Evolutionary conservation across 2,888 invertebrate species (phyloP).

Genomic region (Drosophila infuscata): DNA sequence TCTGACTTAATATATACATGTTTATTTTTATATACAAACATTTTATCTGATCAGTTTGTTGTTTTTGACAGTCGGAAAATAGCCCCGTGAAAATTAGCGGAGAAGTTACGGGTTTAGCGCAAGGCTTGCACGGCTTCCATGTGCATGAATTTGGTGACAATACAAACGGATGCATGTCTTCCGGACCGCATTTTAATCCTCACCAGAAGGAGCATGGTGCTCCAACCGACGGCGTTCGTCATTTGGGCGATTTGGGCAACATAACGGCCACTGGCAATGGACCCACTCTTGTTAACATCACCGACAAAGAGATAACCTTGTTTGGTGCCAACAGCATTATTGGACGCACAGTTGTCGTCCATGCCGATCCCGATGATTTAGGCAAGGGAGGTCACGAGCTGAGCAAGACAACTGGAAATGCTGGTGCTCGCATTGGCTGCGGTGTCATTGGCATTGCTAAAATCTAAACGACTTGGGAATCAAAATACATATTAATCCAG

Average conservation of each 20-base stretch:
- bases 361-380: conserved; percentile 96
- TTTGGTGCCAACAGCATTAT: conserved; percentile 91
- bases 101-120: conserved; percentile 90
- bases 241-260: conserved; percentile 96
- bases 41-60: conserved; percentile 33
- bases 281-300: conserved; percentile 87
- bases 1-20: neutral
- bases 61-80: conserved; percentile 85
- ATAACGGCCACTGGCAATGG: conserved; percentile 90
- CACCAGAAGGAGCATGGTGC: conserved; percentile 92
- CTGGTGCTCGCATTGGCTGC: conserved; percentile 89
- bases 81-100: conserved; percentile 92
- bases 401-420: conserved; percentile 97
- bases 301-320: conserved; percentile 88
- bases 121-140: conserved; percentile 92
- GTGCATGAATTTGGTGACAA: conserved; percentile 98
- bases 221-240: conserved; percentile 90
- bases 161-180: conserved; percentile 97
- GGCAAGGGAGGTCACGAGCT: conserved; percentile 97
- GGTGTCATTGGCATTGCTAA: conserved; percentile 85
- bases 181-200: conserved; percentile 98
- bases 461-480: conserved; percentile 60
- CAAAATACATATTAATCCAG: conserved; percentile 10
- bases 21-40: conserved; percentile 13
- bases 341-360: conserved; percentile 95